Evolutionary conservation across 2,888 invertebrate species (phyloP).

Genomic region (Eubasilissa splendida): DNA sequence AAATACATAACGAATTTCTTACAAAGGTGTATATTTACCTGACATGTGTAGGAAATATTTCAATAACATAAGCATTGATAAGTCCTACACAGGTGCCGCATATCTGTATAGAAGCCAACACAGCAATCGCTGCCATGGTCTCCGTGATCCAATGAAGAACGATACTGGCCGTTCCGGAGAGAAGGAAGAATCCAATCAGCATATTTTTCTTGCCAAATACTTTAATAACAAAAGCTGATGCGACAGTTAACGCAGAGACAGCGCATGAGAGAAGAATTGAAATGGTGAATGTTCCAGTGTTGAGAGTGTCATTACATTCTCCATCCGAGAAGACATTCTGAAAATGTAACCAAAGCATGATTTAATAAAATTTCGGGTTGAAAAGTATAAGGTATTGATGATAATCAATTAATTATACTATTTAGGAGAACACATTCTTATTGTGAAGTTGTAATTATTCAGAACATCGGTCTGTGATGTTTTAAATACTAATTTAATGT

Average conservation of each 20-base stretch:
- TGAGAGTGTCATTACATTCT: slow-evolving; percentile 66
- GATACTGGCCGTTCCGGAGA: slow-evolving; percentile 65
- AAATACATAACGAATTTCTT: too few species aligned
- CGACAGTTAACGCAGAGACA: slow-evolving; percentile 64
- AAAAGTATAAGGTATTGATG: too few species aligned
- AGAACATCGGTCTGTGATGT: too few species aligned
- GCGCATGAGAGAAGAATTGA: slow-evolving; percentile 64
- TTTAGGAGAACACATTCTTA: too few species aligned
- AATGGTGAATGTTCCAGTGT: slow-evolving; percentile 65
- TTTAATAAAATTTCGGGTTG: too few species aligned
- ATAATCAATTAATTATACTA: too few species aligned
- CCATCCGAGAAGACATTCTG: neutral
- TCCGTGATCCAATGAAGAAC: slow-evolving; percentile 67
- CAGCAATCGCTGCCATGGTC: slow-evolving; percentile 65
- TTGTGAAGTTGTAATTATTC: too few species aligned
- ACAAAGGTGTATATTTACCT: slow-evolving; percentile 62
- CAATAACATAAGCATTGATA: slow-evolving; percentile 68
- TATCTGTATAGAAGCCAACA: slow-evolving; percentile 66
- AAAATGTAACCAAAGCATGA: neutral
- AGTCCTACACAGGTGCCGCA: slow-evolving; percentile 67
- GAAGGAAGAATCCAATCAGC: slow-evolving; percentile 62
- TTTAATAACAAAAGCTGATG: slow-evolving; percentile 63
- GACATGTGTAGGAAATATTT: slow-evolving; percentile 69
- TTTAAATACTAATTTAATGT: too few species aligned
- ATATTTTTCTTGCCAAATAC: slow-evolving; percentile 67